Evolutionary conservation across 2,888 invertebrate genomes (phyloP), one percentile per base, ranked within the genome.

Genomic region (Euphydryas editha): DNA sequence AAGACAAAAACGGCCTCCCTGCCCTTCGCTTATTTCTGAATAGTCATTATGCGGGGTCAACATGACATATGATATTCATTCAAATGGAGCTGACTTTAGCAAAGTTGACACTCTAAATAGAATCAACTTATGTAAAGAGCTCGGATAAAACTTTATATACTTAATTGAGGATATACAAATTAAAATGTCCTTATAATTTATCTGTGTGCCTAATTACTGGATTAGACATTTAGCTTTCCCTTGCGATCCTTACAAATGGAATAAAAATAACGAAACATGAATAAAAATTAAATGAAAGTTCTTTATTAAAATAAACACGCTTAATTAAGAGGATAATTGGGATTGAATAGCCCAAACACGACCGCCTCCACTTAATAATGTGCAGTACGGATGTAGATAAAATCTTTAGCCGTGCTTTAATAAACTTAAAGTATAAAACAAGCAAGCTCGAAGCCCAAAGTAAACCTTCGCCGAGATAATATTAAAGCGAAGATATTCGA

Each of bases 401-500:
- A 57, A 21, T 57, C 42, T 36, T 54, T 17, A 39, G 57, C 39
- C 21, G 3, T 18, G 42, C 57, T 15, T 39, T 20, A 42, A 57
- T 39, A 42, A 42, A 42, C 42, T 54, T 54, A 36, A 36, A 54
- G 6, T 54, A 54, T 54, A 42, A 20, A 57, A 59, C n/a, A 59
- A 47, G 46, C 47, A 36, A 47, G 46, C 30, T 20, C 36, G n/a
- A 59, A 47, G 54, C 44, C 10, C 58, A 51, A 63, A 58, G 47
- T 36, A 51, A 42, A 47, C 51, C 37, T 51, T 39, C 24, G 37
- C 49, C 20, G 11, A 21, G 17, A 42, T 59, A 55, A 59, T 59
- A 55, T 59, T 58, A 46, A 55, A 44, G 42, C 44, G 37, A 54
- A 60, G 49, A 62, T 44, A 59, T 56, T 36, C 54, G 51, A 67